Base-by-base conservation (phyloP, 2,113 vertebrate species). In the Thunnus thynnus region DNA sequence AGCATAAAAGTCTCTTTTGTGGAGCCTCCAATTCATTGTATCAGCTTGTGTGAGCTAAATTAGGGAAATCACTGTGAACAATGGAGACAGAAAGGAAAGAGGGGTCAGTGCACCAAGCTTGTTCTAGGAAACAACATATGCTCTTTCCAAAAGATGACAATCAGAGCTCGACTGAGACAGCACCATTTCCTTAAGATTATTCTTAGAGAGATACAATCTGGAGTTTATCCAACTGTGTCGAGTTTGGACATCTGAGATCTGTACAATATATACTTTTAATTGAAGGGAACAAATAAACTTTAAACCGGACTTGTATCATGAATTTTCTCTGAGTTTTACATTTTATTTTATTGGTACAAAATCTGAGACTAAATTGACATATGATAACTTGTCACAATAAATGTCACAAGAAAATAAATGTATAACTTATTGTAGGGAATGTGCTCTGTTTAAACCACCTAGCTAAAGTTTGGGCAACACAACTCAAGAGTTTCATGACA, bases 1-100 rank as follows among this genome's bases (percentile, higher is more conserved):
- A 88, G 91, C 89, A 86, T 91, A 94, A 92, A 92, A 94, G 90
- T 94, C 86, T 83, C 87, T 90, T 94, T 93, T 94, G 91, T 93
- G 89, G 76, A 86, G 85, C 83, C 82, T 90, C 82, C 72, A 60
- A 92, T 91, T 93, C 91, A 93, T 93, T 93, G 90, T 91, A 92
- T 86, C 80, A 85, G 86, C 74, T 86, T 93, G 94, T 92, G 93
- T 91, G 79, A 78, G 88, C 83, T 67, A 67, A 87, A 92, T 86
- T 85, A 82, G 78, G 91, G 90, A 94, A 94, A 94, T 94, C 87
- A 78, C 86, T 62, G 87, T 25, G 82, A 90, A 89, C 82, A 84
- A 89, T 88, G 76, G 76, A 78, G 88, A 88, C 44, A 71, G 56
- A 88, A 77, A 76, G 67, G 69, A 81, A 80, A 84, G 83, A 82